Percentiles rank a stretch among this genome's conserved stretches.
Evolutionary conservation across 2,797 vertebrate genomes (phyloP).

Genomic region (Argyrosomus regius): DNA sequence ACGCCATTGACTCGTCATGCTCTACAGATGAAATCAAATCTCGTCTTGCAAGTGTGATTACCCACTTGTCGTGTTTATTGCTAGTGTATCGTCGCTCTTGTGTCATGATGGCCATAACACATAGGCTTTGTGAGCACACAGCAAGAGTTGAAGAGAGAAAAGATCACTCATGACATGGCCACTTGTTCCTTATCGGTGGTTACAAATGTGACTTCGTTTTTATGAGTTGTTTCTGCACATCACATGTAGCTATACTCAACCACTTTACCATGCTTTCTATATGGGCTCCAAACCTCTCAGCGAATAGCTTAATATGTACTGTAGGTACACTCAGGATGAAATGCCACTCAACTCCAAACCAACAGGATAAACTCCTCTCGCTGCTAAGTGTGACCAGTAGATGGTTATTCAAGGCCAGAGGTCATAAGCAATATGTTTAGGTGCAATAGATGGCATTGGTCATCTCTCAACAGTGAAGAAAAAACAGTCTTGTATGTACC

Average conservation of each 20-base stretch:
- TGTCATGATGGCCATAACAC: no score
- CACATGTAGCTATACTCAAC: neutral
- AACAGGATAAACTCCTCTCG: neutral
- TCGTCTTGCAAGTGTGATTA: neutral
- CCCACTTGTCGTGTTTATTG: no score
- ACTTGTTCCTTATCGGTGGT: neutral
- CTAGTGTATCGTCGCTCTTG: no score
- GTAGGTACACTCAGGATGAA: neutral
- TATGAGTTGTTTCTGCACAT: neutral
- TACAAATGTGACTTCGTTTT: neutral
- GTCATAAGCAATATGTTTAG: neutral
- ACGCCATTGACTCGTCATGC: neutral
- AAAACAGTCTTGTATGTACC: neutral
- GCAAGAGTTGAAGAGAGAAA: neutral
- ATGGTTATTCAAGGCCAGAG: neutral
- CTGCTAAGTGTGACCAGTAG: neutral
- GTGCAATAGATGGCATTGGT: neutral
- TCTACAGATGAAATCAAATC: neutral
- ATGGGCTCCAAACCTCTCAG: slow-evolving; percentile 10
- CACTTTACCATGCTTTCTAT: slow-evolving; percentile 9
- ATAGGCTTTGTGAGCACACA: slow-evolving; percentile 3
- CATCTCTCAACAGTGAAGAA: neutral
- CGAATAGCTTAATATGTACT: neutral
- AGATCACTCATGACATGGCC: neutral
- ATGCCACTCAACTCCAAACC: neutral